These are phyloP conservation scores for Cryptocheilus praepositus DNA, from an alignment of 2,888 invertebrate species.

Conservation along the genomic window DNA sequence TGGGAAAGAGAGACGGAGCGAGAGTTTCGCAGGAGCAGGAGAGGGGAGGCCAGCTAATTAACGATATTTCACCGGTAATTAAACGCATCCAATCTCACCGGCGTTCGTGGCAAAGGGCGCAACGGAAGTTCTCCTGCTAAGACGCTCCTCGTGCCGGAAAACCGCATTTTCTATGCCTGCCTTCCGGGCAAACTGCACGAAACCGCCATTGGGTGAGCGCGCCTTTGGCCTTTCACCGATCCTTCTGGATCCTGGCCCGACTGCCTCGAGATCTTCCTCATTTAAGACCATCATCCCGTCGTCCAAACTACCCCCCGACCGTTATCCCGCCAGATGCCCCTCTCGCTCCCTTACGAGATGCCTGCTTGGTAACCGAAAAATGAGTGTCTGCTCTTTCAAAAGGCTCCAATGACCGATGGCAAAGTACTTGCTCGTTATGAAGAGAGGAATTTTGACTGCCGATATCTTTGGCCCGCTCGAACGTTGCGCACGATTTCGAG, in stretches of 20 bases:
- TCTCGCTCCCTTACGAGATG: too few relatives aligned
- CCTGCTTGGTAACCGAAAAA: too few relatives aligned
- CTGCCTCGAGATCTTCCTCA: slow-evolving; percentile 6
- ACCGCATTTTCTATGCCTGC: slow-evolving; percentile 68
- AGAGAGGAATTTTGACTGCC: too few relatives aligned
- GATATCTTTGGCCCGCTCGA: too few relatives aligned
- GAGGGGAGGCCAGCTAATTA: slow-evolving; percentile 66
- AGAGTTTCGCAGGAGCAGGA: slow-evolving; percentile 21
- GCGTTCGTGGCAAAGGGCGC: slow-evolving; percentile 56
- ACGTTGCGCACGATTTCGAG: too few relatives aligned
- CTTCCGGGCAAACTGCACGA: slow-evolving; percentile 19
- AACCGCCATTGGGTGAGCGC: slow-evolving; percentile 18
- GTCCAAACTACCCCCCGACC: neutral
- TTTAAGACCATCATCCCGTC: slow-evolving; percentile 4
- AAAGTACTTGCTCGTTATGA: too few relatives aligned
- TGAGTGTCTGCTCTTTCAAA: too few relatives aligned
- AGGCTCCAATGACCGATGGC: too few relatives aligned
- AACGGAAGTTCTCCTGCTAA: slow-evolving; percentile 60
- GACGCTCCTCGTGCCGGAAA: slow-evolving; percentile 59
- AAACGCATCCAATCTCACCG: slow-evolving; percentile 68
- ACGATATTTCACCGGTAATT: slow-evolving; percentile 74
- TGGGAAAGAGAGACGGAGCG: slow-evolving; percentile 29
- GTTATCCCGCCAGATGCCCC: neutral
- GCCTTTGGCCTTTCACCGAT: slow-evolving; percentile 8
- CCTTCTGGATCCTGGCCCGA: slow-evolving; percentile 1